Evolutionary conservation across 2,113 vertebrate genomes (phyloP).

Genomic region (Rhodinocichla rosea): DNA sequence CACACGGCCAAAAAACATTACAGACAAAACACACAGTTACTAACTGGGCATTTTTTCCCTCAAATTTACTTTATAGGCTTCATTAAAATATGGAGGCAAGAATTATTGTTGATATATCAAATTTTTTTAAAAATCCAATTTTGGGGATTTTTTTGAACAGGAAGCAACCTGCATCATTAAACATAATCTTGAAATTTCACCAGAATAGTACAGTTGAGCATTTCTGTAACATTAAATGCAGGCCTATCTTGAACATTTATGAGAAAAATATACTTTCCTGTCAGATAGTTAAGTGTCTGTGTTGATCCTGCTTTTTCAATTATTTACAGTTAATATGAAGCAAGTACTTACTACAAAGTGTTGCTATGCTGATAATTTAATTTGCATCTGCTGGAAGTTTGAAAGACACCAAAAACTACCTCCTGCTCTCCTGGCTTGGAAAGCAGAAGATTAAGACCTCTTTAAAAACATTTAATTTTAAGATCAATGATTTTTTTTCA

Average conservation of each 20-base stretch:
- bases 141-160: background rate
- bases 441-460: background rate
- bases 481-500: background rate
- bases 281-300: background rate
- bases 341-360: background rate
- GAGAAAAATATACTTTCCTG: background rate
- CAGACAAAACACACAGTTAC: background rate
- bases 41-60: background rate
- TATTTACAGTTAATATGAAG: background rate
- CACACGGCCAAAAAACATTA: background rate
- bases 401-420: background rate
- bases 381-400: background rate
- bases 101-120: background rate
- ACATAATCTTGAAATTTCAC: background rate
- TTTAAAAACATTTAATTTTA: background rate
- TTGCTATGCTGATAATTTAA: background rate
- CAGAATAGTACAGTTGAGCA: background rate
- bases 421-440: background rate
- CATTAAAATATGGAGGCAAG: background rate
- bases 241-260: background rate
- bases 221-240: background rate
- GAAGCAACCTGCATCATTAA: background rate
- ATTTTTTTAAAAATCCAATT: background rate
- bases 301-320: background rate
- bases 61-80: background rate